These are phyloP conservation scores for Acanthis flammea DNA, from an alignment of 2,797 vertebrate genomes.

Conservation along the genomic window DNA sequence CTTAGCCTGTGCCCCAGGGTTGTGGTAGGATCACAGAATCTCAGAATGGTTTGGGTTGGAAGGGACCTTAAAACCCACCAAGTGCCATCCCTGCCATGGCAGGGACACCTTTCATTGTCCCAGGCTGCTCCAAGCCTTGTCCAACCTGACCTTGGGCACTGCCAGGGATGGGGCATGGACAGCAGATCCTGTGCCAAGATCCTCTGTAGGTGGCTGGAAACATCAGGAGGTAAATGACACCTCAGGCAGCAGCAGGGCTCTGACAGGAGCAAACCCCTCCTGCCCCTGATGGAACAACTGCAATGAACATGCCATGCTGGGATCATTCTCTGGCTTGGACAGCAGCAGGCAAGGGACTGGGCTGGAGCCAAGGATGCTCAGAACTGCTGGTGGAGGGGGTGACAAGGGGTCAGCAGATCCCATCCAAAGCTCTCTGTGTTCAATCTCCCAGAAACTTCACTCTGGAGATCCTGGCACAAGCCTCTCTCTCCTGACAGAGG, in stretches of 20 bases:
- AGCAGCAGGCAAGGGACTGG: background rate
- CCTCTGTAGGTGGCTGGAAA: background rate
- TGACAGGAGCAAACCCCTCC: background rate
- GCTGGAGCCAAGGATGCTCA: background rate
- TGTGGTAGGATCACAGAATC: background rate
- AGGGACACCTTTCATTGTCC: background rate
- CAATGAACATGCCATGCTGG: rapidly evolving
- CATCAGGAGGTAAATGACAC: background rate
- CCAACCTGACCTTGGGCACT: background rate
- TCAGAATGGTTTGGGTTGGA: background rate
- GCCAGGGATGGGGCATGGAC: background rate
- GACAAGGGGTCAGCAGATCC: background rate
- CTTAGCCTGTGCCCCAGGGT: background rate
- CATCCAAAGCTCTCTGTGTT: background rate
- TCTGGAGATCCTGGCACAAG: background rate
- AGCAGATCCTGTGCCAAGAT: background rate
- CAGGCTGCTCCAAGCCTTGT: background rate
- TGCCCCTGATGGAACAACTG: background rate
- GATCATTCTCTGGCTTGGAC: background rate
- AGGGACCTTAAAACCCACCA: background rate
- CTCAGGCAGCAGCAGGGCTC: background rate
- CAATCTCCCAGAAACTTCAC: background rate
- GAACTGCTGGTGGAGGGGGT: background rate
- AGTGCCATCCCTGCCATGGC: background rate
- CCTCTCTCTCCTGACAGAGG: background rate